phyloP scores from a whole-genome alignment of 2,888 invertebrate genomes.

The Eudasyphora cyanicolor region DNA sequence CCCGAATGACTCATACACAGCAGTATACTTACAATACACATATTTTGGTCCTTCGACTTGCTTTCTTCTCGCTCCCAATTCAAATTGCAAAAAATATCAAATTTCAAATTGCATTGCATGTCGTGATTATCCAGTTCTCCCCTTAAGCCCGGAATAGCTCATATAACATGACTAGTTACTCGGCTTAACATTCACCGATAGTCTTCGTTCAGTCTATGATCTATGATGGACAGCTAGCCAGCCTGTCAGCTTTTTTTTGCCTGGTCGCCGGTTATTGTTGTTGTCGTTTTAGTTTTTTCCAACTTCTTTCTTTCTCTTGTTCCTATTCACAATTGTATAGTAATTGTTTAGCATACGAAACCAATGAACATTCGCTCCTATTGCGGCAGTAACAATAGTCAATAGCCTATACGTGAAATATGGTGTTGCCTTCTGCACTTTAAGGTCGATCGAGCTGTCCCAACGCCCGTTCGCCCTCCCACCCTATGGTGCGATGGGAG shows the following conservation, averaged over 20 bases:
- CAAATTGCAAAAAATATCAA: too few relatives aligned
- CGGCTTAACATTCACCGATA: conserved; percentile 61
- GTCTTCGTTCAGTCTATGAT: too few relatives aligned
- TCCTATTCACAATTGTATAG: background rate
- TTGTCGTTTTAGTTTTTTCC: background rate
- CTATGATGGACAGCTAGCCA: conserved; percentile 57
- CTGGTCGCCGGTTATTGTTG: background rate
- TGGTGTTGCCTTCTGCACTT: conserved; percentile 28
- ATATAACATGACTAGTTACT: conserved; percentile 6
- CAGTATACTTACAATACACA: too few relatives aligned
- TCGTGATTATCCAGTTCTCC: too few relatives aligned
- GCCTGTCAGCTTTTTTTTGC: conserved; percentile 19
- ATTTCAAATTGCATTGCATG: too few relatives aligned
- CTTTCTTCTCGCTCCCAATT: too few relatives aligned
- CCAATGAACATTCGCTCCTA: conserved; percentile 9
- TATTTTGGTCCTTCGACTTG: too few relatives aligned
- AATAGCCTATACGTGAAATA: conserved; percentile 20
- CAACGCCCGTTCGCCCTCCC: background rate
- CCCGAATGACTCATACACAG: too few relatives aligned
- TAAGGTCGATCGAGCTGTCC: background rate
- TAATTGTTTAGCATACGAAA: conserved; percentile 49
- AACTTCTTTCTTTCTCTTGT: background rate
- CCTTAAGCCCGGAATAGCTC: background rate
- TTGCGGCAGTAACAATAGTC: background rate
- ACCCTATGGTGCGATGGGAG: background rate